Conservation (phyloP, 1,140 invertebrate species). For the Oryzaephilus surinamensis region DNA sequence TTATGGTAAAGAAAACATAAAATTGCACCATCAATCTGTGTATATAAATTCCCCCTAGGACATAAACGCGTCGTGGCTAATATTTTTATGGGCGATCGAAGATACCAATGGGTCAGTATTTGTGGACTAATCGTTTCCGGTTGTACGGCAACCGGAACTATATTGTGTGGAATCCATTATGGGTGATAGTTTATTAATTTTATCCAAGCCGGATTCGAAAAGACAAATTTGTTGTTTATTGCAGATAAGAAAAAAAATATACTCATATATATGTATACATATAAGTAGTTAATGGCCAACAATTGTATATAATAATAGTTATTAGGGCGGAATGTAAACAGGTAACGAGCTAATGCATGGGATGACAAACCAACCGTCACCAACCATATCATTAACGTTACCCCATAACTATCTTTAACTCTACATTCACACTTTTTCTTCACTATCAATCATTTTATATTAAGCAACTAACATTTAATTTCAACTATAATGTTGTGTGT, state of each 20-base stretch:
- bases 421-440: conserved; percentile 19
- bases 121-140: conserved; percentile 34
- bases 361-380: conserved; percentile 22
- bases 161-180: conserved; percentile 7
- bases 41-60: conserved; percentile 13
- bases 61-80: conserved; percentile 17
- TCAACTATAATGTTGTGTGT: too few species aligned
- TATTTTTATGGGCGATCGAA: conserved; percentile 37
- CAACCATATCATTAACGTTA: conserved; percentile 26
- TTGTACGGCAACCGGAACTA: conserved; percentile 11
- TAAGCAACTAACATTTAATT: conserved; percentile 22
- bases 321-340: conserved; percentile 19
- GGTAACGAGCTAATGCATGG: conserved; percentile 23
- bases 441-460: conserved; percentile 26
- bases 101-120: conserved; percentile 32
- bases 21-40: too few species aligned
- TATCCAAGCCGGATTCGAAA: too few species aligned
- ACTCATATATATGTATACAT: too few species aligned
- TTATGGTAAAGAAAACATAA: too few species aligned
- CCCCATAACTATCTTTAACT: too few species aligned
- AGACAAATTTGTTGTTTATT: too few species aligned
- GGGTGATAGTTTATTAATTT: too few species aligned
- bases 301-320: conserved; percentile 20
- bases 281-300: too few species aligned
- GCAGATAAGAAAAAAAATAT: too few species aligned